Evolutionary conservation across 2,888 invertebrate species (phyloP), one percentile per base, ranked within the genome.

Genomic region (Cinara cedri): DNA sequence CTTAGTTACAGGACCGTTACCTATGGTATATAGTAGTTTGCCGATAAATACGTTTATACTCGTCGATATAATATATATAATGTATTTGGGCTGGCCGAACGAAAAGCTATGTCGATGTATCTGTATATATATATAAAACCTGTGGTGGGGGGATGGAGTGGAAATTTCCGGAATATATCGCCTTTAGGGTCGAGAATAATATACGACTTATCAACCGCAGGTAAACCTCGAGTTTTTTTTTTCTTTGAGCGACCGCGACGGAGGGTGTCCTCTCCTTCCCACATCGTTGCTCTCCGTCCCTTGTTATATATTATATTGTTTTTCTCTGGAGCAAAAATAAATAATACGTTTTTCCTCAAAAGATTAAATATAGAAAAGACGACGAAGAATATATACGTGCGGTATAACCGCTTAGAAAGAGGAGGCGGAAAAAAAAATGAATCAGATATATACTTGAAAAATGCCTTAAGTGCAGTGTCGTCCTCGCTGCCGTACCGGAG

Each of bases 321-420:
- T 76, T 76, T 76, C 60, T 78, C 42, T 21, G 26, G 49, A 49
- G 70, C 8, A 34, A 68, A 78, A 78, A 70, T 78, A 78, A 68
- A 78, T 78, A 78, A 78, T 78, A 68, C 57, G 57, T 49, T 78
- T 78, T 78, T 49, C 63, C 42, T 70, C 55, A 60, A 60, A 42
- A 78, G 70, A 78, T 78, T 78, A 78, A 78, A 70, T n/a, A n/a
- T 78, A 78, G 60, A 78, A 70, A 70, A 70, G 44, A 78, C 68
- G 60, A 70, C 42, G 13, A 42, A 65, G 49, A 51, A 60, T 78
- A 51, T 70, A 60, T 34, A 34, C 34, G 34, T 34, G 6, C 34
- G 6, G n/a, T 34, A 34, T 34, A 34, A 70, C 78, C 10, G n/a
- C n/a, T n/a, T 19, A n/a, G 19, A 54, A 13, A 51, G n/a, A n/a